These are phyloP conservation scores for Dromococcyx pavoninus DNA, from an alignment of 2,797 vertebrate genomes.

Conservation along the genomic window DNA sequence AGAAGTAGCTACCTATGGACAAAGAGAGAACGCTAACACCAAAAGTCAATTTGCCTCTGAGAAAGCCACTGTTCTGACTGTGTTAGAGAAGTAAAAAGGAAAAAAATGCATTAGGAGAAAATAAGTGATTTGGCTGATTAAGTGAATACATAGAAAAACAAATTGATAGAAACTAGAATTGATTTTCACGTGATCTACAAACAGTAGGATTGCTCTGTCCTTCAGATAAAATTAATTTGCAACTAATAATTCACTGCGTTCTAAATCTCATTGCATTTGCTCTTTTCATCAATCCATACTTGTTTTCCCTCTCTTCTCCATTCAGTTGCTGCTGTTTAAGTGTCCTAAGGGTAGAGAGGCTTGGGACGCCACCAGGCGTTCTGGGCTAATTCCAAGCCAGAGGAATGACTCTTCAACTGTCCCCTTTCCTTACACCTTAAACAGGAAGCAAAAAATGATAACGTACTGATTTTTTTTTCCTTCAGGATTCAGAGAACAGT, in stretches of 20 bases:
- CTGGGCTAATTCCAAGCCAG: background rate
- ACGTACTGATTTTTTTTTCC: background rate
- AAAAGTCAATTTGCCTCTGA: background rate
- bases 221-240: slow-evolving; percentile 29
- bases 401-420: background rate
- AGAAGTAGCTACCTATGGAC: background rate
- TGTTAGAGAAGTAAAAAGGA: background rate
- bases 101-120: background rate
- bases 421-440: background rate
- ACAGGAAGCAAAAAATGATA: background rate
- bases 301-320: background rate
- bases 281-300: background rate
- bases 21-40: background rate
- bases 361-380: background rate
- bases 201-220: background rate
- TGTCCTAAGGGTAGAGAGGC: background rate
- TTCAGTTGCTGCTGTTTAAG: background rate
- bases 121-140: background rate
- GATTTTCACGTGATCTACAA: background rate
- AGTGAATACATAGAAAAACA: background rate
- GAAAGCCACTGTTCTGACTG: background rate
- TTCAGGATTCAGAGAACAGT: background rate
- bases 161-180: slow-evolving; percentile 4
- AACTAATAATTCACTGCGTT: slow-evolving; percentile 20
- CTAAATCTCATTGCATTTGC: background rate